Evolutionary conservation across 2,888 invertebrate species (phyloP).

Genomic region (Trypoxylon attenuatum): DNA sequence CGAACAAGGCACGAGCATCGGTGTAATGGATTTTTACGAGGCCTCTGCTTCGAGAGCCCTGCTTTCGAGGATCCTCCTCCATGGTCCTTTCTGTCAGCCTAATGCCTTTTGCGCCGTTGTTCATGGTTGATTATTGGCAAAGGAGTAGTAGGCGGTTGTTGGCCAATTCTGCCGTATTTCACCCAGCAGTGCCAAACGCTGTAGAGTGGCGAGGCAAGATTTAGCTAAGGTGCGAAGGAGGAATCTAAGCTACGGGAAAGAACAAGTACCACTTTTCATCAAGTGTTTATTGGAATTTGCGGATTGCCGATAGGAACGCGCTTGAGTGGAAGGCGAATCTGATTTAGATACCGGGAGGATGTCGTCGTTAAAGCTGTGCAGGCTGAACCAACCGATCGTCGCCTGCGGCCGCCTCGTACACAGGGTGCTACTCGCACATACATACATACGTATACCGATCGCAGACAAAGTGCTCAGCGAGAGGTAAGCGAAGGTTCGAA

Average conservation of each 20-base stretch:
- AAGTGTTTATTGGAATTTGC: background rate
- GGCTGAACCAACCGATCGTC: background rate
- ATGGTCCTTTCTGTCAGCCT: slow-evolving; percentile 26
- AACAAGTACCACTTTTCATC: background rate
- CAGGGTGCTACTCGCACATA: slow-evolving; percentile 25
- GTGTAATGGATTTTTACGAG: slow-evolving; percentile 54
- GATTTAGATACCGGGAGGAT: slow-evolving; percentile 29
- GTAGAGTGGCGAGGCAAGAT: background rate
- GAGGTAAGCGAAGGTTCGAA: slow-evolving; percentile 36
- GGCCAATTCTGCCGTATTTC: no score
- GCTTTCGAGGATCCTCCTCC: slow-evolving; percentile 6
- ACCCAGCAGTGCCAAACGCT: no score
- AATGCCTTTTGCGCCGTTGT: slow-evolving; percentile 33
- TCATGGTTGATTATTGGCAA: no score
- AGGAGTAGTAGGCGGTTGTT: no score
- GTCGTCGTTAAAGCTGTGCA: slow-evolving; percentile 24
- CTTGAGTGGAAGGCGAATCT: slow-evolving; percentile 10
- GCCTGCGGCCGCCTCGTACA: slow-evolving; percentile 25
- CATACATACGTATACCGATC: slow-evolving; percentile 21
- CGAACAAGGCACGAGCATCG: slow-evolving; percentile 45
- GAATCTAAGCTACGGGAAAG: background rate
- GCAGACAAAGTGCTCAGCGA: slow-evolving; percentile 45
- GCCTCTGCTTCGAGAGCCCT: slow-evolving; percentile 6
- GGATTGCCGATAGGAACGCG: background rate
- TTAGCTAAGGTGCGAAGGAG: background rate